A percentile compares a stretch with the other conserved stretches of the same genome.
Evolutionary conservation across 2,113 vertebrate genomes (phyloP).

Genomic region (Lethenteron camtschaticum): DNA sequence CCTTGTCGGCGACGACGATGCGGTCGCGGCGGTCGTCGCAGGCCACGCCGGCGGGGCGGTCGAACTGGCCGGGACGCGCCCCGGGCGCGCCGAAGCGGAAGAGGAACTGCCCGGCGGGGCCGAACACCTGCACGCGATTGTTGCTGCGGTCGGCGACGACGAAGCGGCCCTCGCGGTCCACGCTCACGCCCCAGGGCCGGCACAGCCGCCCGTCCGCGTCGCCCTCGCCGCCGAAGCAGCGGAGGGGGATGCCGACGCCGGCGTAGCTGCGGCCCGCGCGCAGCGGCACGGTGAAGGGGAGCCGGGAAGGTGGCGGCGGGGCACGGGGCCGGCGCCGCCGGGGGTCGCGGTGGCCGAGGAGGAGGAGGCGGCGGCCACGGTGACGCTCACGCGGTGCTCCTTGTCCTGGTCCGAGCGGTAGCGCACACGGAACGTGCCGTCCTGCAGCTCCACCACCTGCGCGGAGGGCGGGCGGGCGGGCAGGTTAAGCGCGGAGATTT

Average conservation of each 20-base stretch:
- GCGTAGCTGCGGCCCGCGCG: background rate
- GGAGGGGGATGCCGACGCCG: background rate
- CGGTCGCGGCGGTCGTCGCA: background rate
- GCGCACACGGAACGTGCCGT: background rate
- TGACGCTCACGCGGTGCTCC: background rate
- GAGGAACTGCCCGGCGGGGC: background rate
- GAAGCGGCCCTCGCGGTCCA: background rate
- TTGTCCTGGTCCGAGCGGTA: background rate
- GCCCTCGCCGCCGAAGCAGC: background rate
- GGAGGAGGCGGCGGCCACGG: background rate
- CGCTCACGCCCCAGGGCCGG: slow-evolving; percentile 1
- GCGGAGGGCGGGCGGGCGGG: background rate
- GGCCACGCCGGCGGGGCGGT: background rate
- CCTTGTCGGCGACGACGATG: slow-evolving; percentile 3
- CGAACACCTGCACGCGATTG: slow-evolving; percentile 1
- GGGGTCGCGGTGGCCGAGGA: background rate
- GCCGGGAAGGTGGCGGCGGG: background rate
- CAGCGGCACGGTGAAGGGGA: slow-evolving; percentile 2
- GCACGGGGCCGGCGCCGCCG: background rate
- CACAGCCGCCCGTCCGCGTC: slow-evolving; percentile 3
- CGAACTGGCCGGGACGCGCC: background rate
- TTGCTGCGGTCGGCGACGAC: slow-evolving; percentile 1
- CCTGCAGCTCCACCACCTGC: background rate
- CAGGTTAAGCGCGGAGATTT: background rate
- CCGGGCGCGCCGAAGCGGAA: slow-evolving; percentile 1